These are phyloP conservation scores for Xiphydria camelus DNA, from an alignment of 2,888 invertebrate species.

Conservation along the genomic window DNA sequence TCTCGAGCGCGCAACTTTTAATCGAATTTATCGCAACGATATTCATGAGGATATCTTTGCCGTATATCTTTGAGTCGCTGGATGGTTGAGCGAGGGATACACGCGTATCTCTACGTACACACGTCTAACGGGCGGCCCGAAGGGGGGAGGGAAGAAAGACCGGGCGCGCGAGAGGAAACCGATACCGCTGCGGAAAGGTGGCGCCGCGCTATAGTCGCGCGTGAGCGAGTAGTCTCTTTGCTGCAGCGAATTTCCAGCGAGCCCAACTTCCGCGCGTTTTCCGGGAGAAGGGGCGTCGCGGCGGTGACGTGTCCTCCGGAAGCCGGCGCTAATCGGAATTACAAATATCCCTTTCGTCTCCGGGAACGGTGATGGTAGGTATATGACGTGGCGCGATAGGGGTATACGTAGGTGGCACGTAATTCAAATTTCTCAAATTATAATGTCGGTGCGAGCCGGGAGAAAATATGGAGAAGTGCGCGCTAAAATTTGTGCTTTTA, in stretches of 20 bases:
- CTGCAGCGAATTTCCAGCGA: constrained; percentile 38
- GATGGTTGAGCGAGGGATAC: background rate
- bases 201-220: too few species aligned
- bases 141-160: constrained; percentile 14
- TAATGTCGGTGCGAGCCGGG: too few species aligned
- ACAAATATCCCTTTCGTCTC: constrained; percentile 42
- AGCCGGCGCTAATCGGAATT: constrained; percentile 52
- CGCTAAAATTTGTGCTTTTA: too few species aligned
- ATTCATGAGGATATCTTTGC: constrained; percentile 56
- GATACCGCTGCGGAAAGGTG: constrained; percentile 39
- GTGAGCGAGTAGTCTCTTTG: constrained; percentile 36
- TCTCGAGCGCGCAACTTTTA: constrained; percentile 52
- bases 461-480: too few species aligned
- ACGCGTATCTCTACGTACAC: constrained; percentile 44
- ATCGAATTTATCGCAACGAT: constrained; percentile 57
- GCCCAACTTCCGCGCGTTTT: constrained; percentile 22
- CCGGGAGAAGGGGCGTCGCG: too few species aligned
- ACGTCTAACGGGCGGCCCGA: background rate
- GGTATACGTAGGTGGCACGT: constrained; percentile 12
- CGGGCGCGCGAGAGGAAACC: constrained; percentile 5
- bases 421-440: constrained; percentile 36
- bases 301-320: background rate
- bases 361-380: constrained; percentile 14
- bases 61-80: background rate
- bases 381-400: constrained; percentile 18